phyloP scores from a whole-genome alignment of 2,888 invertebrate genomes.

The Archips crataeganus region DNA sequence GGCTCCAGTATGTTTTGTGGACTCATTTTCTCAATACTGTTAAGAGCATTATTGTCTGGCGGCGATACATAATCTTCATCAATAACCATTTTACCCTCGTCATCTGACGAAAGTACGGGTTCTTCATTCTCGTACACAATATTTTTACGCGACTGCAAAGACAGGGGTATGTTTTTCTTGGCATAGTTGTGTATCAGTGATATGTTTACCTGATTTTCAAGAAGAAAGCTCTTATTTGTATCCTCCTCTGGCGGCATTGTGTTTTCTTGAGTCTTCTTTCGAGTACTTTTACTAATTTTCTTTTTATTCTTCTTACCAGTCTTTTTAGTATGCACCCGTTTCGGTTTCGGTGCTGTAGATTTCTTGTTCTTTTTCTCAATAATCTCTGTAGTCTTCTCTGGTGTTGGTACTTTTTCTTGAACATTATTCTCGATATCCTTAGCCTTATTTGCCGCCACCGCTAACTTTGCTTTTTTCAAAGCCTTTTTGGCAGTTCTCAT shows the following conservation, averaged over 20 bases:
- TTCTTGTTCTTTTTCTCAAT: background rate
- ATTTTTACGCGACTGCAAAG: background rate
- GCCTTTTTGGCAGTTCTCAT: slow-evolving; percentile 52
- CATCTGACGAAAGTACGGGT: background rate
- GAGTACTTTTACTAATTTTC: background rate
- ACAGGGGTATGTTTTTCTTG: background rate
- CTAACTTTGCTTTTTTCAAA: background rate
- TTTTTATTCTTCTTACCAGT: background rate
- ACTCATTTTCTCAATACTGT: background rate
- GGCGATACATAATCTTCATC: background rate
- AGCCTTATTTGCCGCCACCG: background rate
- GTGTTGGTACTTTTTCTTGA: background rate
- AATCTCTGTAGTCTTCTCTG: background rate
- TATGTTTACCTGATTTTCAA: background rate
- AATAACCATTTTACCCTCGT: background rate
- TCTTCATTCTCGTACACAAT: background rate
- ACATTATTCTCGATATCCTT: background rate
- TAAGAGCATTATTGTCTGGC: background rate
- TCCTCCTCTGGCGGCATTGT: background rate
- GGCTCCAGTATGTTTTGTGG: background rate
- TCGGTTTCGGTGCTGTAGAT: background rate
- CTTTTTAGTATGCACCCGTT: background rate
- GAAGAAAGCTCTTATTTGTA: background rate
- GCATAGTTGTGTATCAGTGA: background rate
- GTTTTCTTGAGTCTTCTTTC: background rate